phyloP scores from a whole-genome alignment of 2,113 vertebrate species.

The Speoplatyrhinus poulsoni region DNA sequence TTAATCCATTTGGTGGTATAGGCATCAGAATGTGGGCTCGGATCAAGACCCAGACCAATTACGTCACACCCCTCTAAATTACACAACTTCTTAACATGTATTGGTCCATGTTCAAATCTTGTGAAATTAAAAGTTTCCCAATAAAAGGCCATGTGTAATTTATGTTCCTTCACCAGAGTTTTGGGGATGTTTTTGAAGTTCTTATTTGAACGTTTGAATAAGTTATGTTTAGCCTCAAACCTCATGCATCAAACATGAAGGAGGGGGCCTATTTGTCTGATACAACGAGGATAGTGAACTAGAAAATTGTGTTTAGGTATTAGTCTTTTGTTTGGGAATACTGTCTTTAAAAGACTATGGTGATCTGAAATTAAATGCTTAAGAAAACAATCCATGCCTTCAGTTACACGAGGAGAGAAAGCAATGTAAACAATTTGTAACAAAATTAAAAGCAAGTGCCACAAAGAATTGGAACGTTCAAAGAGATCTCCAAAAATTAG shows the following conservation, averaged over 20 bases:
- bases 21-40: not conserved
- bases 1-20: not conserved
- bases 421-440: conserved; percentile 13
- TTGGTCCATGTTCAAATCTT: conserved; percentile 5
- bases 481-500: conserved; percentile 16
- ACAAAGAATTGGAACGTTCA: not conserved
- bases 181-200: not conserved
- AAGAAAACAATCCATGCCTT: not conserved
- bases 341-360: not conserved
- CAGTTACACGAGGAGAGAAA: conserved; percentile 3
- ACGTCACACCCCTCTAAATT: not conserved
- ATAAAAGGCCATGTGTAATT: conserved; percentile 1
- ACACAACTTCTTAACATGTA: not conserved
- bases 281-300: not conserved
- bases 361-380: conserved; percentile 4
- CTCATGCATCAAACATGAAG: not conserved
- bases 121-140: conserved; percentile 2
- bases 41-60: not conserved
- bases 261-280: conserved; percentile 2
- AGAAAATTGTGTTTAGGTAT: not conserved
- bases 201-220: not conserved
- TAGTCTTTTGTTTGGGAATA: not conserved
- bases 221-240: not conserved
- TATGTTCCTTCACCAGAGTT: not conserved
- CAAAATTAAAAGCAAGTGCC: conserved; percentile 2